Conservation (phyloP, 2,113 vertebrate species). For the Alethe castanea region DNA sequence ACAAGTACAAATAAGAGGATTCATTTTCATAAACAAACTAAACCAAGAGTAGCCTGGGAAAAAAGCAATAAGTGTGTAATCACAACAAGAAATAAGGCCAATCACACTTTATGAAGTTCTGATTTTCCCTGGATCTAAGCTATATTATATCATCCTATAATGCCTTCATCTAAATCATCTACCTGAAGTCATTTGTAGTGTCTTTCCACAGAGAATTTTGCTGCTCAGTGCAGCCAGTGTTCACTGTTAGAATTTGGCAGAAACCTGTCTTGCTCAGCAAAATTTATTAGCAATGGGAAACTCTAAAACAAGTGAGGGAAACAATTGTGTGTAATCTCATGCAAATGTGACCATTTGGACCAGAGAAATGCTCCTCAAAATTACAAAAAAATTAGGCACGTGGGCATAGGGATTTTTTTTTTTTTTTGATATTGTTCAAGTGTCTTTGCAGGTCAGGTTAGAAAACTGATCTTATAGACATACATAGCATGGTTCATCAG, state of each 20-base stretch:
- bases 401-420: fast-evolving
- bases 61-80: not conserved
- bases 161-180: not conserved
- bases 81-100: not conserved
- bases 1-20: not conserved
- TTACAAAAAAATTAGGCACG: fast-evolving
- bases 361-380: not conserved
- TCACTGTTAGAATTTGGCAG: not conserved
- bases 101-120: not conserved
- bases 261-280: not conserved
- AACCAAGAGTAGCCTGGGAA: not conserved
- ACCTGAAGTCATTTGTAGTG: not conserved
- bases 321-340: not conserved
- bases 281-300: not conserved
- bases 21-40: not conserved
- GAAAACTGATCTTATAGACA: not conserved
- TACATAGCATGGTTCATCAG: not conserved
- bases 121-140: not conserved
- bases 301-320: not conserved
- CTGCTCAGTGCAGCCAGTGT: not conserved
- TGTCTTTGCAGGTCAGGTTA: not conserved
- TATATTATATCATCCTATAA: not conserved
- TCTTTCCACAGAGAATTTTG: not conserved
- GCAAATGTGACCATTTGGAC: not conserved
- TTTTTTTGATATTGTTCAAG: not conserved